Conservation (phyloP, 2,888 invertebrate species). For the Acronicta alni region DNA sequence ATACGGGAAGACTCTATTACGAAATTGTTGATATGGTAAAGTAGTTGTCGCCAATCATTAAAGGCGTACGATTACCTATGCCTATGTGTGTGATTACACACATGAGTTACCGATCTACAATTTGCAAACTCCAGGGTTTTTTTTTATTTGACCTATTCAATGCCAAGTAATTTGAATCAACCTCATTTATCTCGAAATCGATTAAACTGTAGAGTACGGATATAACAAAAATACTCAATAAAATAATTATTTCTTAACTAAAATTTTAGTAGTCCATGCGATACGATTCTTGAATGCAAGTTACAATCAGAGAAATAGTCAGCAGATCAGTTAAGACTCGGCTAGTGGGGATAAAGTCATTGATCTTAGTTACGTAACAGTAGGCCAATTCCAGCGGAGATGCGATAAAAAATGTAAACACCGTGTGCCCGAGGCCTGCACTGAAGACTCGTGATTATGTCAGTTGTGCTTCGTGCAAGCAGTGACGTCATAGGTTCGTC, state of each 20-base stretch:
- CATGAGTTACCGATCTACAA: no score
- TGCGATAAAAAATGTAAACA: slow-evolving; percentile 76
- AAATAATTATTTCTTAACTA: neutral
- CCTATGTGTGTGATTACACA: no score
- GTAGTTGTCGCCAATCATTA: no score
- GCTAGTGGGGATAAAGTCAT: slow-evolving; percentile 54
- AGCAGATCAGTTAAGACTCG: slow-evolving; percentile 20
- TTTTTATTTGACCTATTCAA: no score
- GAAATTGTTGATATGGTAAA: no score
- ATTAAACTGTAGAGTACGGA: neutral
- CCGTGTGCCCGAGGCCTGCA: slow-evolving; percentile 17
- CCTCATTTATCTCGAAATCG: no score
- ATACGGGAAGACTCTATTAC: no score
- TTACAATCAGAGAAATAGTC: slow-evolving; percentile 7
- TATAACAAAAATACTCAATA: no score
- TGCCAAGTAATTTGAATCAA: no score
- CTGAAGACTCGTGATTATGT: slow-evolving; percentile 29
- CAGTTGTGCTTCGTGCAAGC: slow-evolving; percentile 23
- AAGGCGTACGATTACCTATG: no score
- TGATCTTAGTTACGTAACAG: slow-evolving; percentile 63
- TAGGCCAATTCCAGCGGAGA: slow-evolving; percentile 51
- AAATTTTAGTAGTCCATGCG: neutral
- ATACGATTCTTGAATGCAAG: neutral
- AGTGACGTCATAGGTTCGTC: slow-evolving; percentile 63
- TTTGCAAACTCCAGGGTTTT: no score